phyloP scores from a whole-genome alignment of 2,888 invertebrate genomes.

The Danaus chrysippus region DNA sequence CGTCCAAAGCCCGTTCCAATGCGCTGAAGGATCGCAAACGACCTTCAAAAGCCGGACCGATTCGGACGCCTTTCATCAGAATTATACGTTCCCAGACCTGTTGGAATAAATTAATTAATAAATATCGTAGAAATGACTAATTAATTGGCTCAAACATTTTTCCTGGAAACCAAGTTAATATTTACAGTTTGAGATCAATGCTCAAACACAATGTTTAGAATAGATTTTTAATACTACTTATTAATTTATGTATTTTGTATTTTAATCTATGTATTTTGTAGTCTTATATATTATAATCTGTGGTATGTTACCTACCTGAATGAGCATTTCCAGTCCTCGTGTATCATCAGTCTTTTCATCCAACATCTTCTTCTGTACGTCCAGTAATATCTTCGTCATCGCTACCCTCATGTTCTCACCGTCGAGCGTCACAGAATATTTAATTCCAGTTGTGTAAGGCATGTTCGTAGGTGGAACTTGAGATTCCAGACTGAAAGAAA shows the following conservation, averaged over 20 bases:
- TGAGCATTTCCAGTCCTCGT: conserved; percentile 81
- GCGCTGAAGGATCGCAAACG: conserved; percentile 83
- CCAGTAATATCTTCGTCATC: conserved; percentile 79
- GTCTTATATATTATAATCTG: too few species aligned
- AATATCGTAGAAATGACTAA: too few species aligned
- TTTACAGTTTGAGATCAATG: too few species aligned
- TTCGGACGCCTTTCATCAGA: conserved; percentile 56
- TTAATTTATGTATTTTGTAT: too few species aligned
- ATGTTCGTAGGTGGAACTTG: conserved; percentile 75
- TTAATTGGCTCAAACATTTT: too few species aligned
- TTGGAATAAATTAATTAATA: conserved; percentile 17
- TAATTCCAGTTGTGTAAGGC: conserved; percentile 68
- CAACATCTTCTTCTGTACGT: conserved; percentile 82
- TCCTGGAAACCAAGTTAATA: too few species aligned
- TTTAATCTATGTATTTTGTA: too few species aligned
- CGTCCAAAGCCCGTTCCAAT: conserved; percentile 81
- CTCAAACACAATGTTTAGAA: too few species aligned
- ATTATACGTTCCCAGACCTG: conserved; percentile 84
- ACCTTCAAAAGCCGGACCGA: conserved; percentile 74
- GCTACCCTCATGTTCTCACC: conserved; percentile 84
- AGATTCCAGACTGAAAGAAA: conserved; percentile 72
- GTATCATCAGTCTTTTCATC: conserved; percentile 87
- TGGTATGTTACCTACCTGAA: conserved; percentile 52
- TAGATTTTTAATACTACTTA: too few species aligned
- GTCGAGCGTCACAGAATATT: conserved; percentile 74